These are phyloP conservation scores for Drosophila nigricruria DNA, from an alignment of 2,888 invertebrate species.

Conservation along the genomic window DNA sequence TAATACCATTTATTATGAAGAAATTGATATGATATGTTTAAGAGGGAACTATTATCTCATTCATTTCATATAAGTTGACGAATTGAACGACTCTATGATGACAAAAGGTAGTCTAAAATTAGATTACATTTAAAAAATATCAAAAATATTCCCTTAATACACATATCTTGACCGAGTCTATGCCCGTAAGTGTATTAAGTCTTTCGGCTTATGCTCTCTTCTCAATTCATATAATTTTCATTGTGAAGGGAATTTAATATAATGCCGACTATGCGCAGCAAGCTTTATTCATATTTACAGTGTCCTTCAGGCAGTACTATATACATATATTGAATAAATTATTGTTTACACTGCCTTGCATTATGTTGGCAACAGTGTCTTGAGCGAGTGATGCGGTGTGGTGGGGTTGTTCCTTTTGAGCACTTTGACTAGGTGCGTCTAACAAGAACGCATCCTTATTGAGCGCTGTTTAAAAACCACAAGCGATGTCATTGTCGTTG, in stretches of 20 bases:
- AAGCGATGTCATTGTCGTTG: constrained; percentile 45
- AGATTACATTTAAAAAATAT: too few relatives aligned
- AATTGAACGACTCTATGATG: not conserved
- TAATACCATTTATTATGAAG: too few relatives aligned
- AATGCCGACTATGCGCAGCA: not conserved
- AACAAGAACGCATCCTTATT: constrained; percentile 26
- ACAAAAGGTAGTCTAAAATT: not conserved
- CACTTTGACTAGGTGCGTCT: constrained; percentile 3
- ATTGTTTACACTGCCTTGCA: constrained; percentile 17
- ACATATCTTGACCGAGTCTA: not conserved
- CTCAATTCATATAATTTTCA: not conserved
- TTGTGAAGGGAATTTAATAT: constrained; percentile 4
- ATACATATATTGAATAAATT: constrained; percentile 45
- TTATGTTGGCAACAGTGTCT: not conserved
- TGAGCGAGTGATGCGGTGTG: not conserved
- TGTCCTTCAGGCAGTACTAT: constrained; percentile 3
- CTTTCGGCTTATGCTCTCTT: not conserved
- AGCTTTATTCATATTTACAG: constrained; percentile 15
- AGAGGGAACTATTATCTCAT: too few relatives aligned
- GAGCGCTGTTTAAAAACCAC: constrained; percentile 28
- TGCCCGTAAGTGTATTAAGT: not conserved
- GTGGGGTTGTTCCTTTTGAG: not conserved
- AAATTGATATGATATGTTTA: too few relatives aligned
- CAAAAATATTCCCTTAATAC: not conserved
- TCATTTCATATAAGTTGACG: not conserved